Base-by-base conservation (phyloP, 1,140 invertebrate genomes). In the Saxidomus purpurata region DNA sequence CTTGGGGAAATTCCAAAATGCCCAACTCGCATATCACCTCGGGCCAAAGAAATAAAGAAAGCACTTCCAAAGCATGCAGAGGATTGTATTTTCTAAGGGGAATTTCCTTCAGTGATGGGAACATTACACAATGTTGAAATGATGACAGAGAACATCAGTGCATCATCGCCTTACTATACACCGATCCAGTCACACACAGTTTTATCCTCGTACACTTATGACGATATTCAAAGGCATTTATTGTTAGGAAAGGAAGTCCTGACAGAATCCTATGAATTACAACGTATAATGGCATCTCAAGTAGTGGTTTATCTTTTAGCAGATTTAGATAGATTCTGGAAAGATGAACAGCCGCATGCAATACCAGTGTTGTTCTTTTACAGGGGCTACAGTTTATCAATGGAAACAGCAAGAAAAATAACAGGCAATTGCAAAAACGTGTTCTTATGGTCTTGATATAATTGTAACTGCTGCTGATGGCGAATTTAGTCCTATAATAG, bases 221-320 rank as follows among this genome's bases (percentile, higher is more conserved):
- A 77, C 22, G 74, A 77, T 47, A 3, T 77, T 11, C 34, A 28
- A 13, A 47, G 36, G 36, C 40, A 36, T 38, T 4, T 77, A 15
- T 17, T 43, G 1, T 11, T 40, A 9, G 17, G 6, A 40, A 11
- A 43, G 47, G 34, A 77, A 47, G 40, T 13, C 2, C 4, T 77
- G 9, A 77, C 40, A 9, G 74, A 77, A 9, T 8, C 43, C 4
- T 77, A 77, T 25, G 40, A 77, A 28, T 43, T 77, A 47, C 3
- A 47, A 77, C 36, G 74, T 28, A 77, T 47, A 11, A 40, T 40
- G 2, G 74, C 74, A 40, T 77, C 74, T 6, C 74, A 77, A 77
- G 74, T 77, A 28, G 34, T 77, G 22, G 74, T 77, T 8, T 77
- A 77, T 47, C 40, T 77, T 40, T 25, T 77, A 8, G 36, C 74